phyloP scores from a whole-genome alignment of 2,113 vertebrate genomes.

The Colossoma macropomum region DNA sequence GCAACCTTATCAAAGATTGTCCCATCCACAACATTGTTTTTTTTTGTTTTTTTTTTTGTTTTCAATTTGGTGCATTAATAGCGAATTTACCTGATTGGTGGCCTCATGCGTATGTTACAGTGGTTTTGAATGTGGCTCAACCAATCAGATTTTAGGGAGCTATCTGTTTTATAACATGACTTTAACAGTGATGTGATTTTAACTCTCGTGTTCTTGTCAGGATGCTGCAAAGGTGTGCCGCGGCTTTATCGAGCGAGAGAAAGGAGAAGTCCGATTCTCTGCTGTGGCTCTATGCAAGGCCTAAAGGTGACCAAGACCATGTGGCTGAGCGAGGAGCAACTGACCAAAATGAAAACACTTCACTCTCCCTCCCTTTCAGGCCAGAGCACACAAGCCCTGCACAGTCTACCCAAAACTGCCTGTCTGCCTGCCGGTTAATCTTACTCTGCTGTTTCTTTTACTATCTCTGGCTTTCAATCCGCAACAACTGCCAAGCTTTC shows the following conservation, averaged over 20 bases:
- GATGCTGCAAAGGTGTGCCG: conserved; percentile 91
- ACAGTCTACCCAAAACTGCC: conserved; percentile 10
- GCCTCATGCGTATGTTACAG: no score
- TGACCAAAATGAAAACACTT: conserved; percentile 18
- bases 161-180: no score
- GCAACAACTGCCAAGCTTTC: conserved; percentile 22
- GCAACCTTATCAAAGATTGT: no score
- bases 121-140: no score
- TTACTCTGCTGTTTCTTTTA: background rate
- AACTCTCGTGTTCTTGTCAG: conserved; percentile 68
- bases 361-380: conserved; percentile 21
- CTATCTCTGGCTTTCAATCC: background rate
- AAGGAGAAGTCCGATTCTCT: conserved; percentile 93
- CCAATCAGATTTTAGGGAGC: no score
- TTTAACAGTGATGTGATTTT: no score
- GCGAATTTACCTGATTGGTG: no score
- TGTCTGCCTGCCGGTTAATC: conserved; percentile 23
- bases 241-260: conserved; percentile 89
- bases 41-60: no score
- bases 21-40: no score
- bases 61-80: no score
- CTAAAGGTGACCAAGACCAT: conserved; percentile 60
- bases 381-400: conserved; percentile 33
- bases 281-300: conserved; percentile 90
- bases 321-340: background rate